These are phyloP conservation scores for Ephydatia muelleri DNA, from an alignment of 37 sponge, comb jelly and placozoan genomes.

Conservation along the genomic window DNA sequence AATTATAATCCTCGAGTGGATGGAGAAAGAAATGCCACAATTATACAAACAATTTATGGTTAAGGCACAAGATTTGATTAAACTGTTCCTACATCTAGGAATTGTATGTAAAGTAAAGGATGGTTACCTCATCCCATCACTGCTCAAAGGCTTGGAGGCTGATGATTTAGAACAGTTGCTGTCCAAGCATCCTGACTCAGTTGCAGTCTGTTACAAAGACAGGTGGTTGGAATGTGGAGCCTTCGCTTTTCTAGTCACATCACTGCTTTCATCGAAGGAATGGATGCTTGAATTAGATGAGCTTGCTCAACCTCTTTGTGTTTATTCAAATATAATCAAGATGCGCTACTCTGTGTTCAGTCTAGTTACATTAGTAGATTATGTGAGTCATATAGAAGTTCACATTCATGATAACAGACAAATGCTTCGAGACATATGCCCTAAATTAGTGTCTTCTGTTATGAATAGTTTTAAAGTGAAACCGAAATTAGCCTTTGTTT, in stretches of 20 bases:
- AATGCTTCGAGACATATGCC: neutral
- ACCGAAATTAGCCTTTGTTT: too few species aligned
- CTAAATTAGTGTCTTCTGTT: neutral
- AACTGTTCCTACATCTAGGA: neutral
- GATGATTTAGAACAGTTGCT: neutral
- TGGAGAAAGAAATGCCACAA: neutral
- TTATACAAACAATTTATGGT: neutral
- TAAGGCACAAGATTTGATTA: neutral
- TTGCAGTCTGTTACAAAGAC: neutral
- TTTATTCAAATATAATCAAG: slow-evolving; percentile 12
- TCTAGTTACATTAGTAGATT: slow-evolving; percentile 10
- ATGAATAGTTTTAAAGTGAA: too few species aligned
- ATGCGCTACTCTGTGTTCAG: neutral
- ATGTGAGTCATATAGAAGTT: slow-evolving; percentile 11
- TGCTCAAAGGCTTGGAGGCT: neutral
- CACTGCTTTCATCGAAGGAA: neutral
- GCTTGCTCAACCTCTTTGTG: neutral
- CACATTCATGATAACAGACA: neutral
- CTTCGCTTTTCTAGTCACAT: neutral
- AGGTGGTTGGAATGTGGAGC: slow-evolving; percentile 9
- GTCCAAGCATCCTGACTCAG: neutral
- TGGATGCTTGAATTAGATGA: slow-evolving; percentile 14
- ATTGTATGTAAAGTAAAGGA: slow-evolving; percentile 8
- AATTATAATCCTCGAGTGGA: neutral
- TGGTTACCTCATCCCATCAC: slow-evolving; percentile 20